These are phyloP conservation scores for Polyodon spathula DNA, from an alignment of 2,113 vertebrate species.

Conservation along the genomic window DNA sequence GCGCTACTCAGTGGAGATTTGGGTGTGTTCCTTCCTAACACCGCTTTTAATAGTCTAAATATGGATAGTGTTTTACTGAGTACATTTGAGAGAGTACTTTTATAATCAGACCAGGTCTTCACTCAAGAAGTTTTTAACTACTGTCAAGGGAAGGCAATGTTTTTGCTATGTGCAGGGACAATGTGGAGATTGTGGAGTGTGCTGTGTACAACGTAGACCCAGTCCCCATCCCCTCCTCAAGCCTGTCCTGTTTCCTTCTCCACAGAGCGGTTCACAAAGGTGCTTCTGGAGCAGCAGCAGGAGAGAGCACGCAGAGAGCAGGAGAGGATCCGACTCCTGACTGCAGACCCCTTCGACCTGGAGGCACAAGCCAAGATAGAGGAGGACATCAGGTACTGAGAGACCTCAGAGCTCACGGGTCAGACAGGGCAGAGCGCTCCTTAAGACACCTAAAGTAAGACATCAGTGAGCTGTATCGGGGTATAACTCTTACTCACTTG, in stretches of 20 bases:
- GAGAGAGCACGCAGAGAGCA: slow-evolving; percentile 86
- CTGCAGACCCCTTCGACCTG: slow-evolving; percentile 91
- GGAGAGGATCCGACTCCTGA: slow-evolving; percentile 87
- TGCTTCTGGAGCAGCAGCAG: slow-evolving; percentile 88
- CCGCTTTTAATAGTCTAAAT: too few relatives aligned
- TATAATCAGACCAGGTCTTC: too few relatives aligned
- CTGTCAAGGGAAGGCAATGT: not conserved
- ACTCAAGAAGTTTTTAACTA: not conserved
- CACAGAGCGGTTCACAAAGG: slow-evolving; percentile 85
- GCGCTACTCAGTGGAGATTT: slow-evolving; percentile 92
- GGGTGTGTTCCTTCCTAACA: slow-evolving; percentile 51
- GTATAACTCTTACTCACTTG: too few relatives aligned
- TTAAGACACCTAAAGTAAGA: too few relatives aligned
- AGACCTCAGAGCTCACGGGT: not conserved
- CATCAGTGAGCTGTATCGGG: too few relatives aligned
- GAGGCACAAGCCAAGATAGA: slow-evolving; percentile 98
- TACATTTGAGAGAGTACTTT: too few relatives aligned
- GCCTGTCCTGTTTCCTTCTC: slow-evolving; percentile 11
- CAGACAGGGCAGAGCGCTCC: not conserved
- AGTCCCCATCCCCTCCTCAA: not conserved
- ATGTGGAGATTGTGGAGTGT: too few relatives aligned
- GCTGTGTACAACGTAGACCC: too few relatives aligned
- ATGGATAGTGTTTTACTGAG: too few relatives aligned
- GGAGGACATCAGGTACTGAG: slow-evolving; percentile 85
- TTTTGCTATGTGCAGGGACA: too few relatives aligned